Evolutionary conservation across 2,113 vertebrate genomes (phyloP).

Genomic region (Sphaerodactylus townsendi): DNA sequence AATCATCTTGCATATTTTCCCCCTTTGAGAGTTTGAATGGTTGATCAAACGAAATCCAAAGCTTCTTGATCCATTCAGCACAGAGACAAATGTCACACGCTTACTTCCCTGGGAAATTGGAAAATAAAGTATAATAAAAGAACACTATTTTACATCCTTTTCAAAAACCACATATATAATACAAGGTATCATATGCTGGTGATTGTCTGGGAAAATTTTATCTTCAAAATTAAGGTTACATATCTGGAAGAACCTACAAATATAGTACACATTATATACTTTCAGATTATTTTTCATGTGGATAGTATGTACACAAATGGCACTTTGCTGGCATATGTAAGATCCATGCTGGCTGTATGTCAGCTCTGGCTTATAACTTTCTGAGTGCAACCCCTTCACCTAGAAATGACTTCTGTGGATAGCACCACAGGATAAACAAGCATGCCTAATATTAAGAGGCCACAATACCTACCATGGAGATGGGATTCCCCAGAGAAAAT

Average conservation of each 20-base stretch:
- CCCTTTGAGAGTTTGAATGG: neutral
- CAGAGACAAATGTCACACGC: neutral
- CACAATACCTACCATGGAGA: neutral
- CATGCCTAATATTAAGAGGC: neutral
- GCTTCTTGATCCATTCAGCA: conserved; percentile 9
- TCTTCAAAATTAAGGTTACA: neutral
- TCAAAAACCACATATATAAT: neutral
- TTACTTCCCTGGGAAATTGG: neutral
- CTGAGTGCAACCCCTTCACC: neutral
- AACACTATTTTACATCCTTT: conserved; percentile 9
- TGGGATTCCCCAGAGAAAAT: neutral
- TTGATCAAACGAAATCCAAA: neutral
- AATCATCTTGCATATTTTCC: conserved; percentile 31
- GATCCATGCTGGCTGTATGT: neutral
- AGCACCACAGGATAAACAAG: neutral
- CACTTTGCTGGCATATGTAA: neutral
- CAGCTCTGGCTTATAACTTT: neutral
- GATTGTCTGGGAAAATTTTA: neutral
- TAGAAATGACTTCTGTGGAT: neutral
- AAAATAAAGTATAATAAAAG: conserved; percentile 12
- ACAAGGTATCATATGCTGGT: neutral
- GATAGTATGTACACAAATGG: neutral
- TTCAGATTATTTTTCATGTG: neutral
- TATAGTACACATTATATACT: neutral
- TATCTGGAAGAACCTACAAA: neutral